phyloP scores from a whole-genome alignment of 2,797 vertebrate species.

The Cercopithecus diana region DNA sequence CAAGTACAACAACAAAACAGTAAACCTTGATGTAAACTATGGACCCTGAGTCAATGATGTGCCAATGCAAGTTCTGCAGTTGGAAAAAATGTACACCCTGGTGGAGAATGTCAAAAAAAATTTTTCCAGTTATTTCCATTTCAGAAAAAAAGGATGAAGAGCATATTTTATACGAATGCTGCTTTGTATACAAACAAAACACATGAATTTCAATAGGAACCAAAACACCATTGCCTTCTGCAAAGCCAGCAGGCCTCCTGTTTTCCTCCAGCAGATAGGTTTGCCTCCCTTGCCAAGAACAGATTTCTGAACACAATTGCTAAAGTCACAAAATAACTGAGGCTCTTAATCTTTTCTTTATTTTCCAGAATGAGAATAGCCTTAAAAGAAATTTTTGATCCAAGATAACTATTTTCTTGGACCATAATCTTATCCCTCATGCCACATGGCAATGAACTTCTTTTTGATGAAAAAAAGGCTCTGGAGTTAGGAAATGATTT shows the following conservation, averaged over 20 bases:
- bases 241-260: neutral
- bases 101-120: neutral
- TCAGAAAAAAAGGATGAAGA: neutral
- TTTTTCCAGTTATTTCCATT: neutral
- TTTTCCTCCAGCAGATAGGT: neutral
- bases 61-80: neutral
- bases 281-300: conserved; percentile 16
- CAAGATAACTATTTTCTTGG: conserved; percentile 8
- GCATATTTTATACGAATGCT: neutral
- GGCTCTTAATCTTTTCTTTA: conserved; percentile 23
- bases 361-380: neutral
- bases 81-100: neutral
- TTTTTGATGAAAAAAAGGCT: conserved; percentile 48
- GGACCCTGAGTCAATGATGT: neutral
- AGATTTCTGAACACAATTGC: conserved; percentile 47
- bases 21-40: neutral
- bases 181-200: neutral
- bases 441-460: neutral
- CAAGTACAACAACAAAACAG: no score
- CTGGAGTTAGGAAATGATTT: neutral
- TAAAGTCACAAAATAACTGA: neutral
- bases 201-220: neutral
- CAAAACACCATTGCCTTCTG: neutral
- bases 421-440: neutral
- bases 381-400: conserved; percentile 35